phyloP scores from a whole-genome alignment of 2,797 vertebrate genomes.

The Falco cherrug region DNA sequence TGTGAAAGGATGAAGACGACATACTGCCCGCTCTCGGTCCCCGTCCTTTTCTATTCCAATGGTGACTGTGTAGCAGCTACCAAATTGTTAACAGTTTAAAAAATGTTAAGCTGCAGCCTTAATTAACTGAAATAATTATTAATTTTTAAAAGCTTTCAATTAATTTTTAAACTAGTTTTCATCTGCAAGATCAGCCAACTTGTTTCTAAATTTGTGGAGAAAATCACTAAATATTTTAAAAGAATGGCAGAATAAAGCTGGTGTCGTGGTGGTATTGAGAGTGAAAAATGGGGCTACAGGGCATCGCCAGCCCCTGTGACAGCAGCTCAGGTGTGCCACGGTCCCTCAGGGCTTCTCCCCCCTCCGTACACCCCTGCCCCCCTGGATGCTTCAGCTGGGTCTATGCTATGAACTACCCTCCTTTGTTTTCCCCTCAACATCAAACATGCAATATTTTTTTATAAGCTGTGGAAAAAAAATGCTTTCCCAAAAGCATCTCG shows the following conservation, averaged over 20 bases:
- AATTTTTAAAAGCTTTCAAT: constrained; percentile 60
- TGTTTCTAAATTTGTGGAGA: background rate
- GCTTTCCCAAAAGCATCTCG: background rate
- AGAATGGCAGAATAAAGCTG: background rate
- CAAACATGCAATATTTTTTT: background rate
- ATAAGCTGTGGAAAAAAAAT: background rate
- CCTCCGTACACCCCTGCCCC: background rate
- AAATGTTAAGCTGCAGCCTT: background rate
- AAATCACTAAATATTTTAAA: constrained; percentile 44
- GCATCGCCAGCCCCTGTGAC: background rate
- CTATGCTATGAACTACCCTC: background rate
- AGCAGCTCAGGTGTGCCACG: background rate
- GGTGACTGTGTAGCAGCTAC: background rate
- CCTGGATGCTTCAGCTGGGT: background rate
- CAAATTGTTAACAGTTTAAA: background rate
- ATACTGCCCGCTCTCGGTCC: background rate
- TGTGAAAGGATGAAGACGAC: background rate
- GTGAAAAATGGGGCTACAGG: background rate
- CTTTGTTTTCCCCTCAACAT: background rate
- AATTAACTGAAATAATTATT: constrained; percentile 64
- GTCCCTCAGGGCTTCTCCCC: background rate
- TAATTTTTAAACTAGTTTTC: constrained; percentile 58
- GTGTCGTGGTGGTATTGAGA: accelerated
- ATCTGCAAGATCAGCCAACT: background rate
- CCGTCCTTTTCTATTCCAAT: background rate